A percentile compares a stretch with the other conserved stretches of the same genome.
Conservation (phyloP, 2,888 invertebrate species). For the Julus scanicus region DNA sequence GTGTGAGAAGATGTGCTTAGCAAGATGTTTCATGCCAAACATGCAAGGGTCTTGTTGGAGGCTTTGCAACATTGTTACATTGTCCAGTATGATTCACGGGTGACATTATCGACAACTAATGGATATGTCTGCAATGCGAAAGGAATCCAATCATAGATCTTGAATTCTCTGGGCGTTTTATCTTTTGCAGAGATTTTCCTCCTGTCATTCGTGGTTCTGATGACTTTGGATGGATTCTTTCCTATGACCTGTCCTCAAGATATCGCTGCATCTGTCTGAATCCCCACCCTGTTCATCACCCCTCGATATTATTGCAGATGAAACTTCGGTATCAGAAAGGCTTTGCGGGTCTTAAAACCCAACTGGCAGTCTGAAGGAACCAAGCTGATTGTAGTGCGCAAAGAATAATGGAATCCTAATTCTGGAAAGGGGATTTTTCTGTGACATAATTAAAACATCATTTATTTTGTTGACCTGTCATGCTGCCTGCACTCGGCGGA, state of each 20-base stretch:
- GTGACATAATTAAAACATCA: conserved; percentile 56
- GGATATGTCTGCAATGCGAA: conserved; percentile 21
- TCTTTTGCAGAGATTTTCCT: conserved; percentile 23
- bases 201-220: conserved; percentile 29
- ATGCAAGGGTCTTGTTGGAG: neutral
- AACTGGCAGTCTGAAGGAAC: conserved; percentile 50
- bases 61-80: neutral
- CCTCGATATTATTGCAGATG: conserved; percentile 20
- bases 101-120: conserved; percentile 43
- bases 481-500: conserved; percentile 43
- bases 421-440: conserved; percentile 50
- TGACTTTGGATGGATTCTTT: conserved; percentile 4
- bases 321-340: conserved; percentile 51
- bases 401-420: conserved; percentile 54
- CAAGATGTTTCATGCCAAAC: neutral
- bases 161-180: neutral
- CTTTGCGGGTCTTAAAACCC: conserved; percentile 47
- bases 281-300: conserved; percentile 30
- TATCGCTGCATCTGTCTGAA: neutral
- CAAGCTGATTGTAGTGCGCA: conserved; percentile 47
- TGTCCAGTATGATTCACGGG: neutral
- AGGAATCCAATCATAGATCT: conserved; percentile 23
- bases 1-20: neutral
- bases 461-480: conserved; percentile 53
- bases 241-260: conserved; percentile 15